Evolutionary conservation across 2,113 vertebrate genomes (phyloP), one percentile per base, ranked within the genome.

Genomic region (Brachionichthys hirsutus): DNA sequence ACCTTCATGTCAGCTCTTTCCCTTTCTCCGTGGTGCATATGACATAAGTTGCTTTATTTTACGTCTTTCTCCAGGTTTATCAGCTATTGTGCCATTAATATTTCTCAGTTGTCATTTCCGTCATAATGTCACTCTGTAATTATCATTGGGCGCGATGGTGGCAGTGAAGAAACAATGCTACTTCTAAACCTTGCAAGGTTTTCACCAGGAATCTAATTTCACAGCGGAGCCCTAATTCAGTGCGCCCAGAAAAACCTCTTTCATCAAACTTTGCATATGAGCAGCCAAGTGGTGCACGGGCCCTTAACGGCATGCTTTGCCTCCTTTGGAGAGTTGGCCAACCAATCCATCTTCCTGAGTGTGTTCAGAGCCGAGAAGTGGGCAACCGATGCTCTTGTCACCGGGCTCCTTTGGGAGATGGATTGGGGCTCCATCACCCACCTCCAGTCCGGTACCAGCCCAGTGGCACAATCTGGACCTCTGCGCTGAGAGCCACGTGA

Each of bases 351-450:
- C 92, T 91, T 92, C 87, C 87, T 91, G 91, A 92, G 88, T 84
- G 88, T 84, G 89, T 87, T 89, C 87, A 72, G 84, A 91, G 88
- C 89, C 84, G 88, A 87, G 85, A 79, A 91, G 85, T 87, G 90
- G 90, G 90, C 88, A 90, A 89, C 83, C 87, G 84, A 84, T 89
- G 89, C 87, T 89, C 88, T 88, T 84, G 82, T 90, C 89, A 95
- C 92, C 86, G 92, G 93, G 93, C 92, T 93, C 91, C 90, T 85
- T 91, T 89, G 91, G 94, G 97, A 96, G 95, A 96, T 90, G 90
- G 89, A 92, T 91, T 89, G 88, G 86, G 84, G 87, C 84, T 87
- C 88, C 87, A 67, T 89, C 83, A 72, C 84, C 91, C 88, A 90
- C 89, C 87, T 89, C 86, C 87, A 81, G 89, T 89, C 88, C 88